A percentile compares a stretch with the other conserved stretches of the same genome.
These are phyloP conservation scores for Kuschelorhynchus macadamiae DNA, from an alignment of 2,888 invertebrate species.

Conservation along the genomic window DNA sequence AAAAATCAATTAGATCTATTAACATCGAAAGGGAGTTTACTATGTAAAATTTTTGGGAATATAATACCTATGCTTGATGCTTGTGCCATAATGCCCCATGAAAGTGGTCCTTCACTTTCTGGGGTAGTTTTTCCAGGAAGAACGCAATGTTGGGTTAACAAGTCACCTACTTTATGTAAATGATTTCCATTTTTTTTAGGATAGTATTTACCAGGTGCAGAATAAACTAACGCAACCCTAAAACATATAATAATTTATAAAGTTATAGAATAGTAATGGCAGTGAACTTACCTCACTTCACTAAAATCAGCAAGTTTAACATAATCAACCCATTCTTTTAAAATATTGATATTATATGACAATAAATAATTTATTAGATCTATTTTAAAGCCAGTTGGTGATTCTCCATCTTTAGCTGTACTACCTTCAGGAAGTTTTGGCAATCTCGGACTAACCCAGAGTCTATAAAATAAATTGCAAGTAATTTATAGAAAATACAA, in stretches of 20 bases:
- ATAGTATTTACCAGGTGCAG: conserved; percentile 86
- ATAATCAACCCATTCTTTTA: conserved; percentile 81
- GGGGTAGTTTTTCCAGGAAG: conserved; percentile 64
- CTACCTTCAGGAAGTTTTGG: conserved; percentile 74
- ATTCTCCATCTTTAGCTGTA: conserved; percentile 78
- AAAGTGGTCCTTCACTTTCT: conserved; percentile 64
- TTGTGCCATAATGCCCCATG: conserved; percentile 80
- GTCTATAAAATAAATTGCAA: conserved; percentile 68
- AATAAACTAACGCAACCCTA: conserved; percentile 89
- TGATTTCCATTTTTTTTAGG: conserved; percentile 64
- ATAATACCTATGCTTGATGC: conserved; percentile 88
- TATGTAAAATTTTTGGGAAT: too few relatives aligned
- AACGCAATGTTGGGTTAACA: conserved; percentile 78
- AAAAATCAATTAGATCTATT: too few relatives aligned
- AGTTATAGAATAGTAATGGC: neutral
- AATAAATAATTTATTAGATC: conserved; percentile 83
- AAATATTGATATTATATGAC: conserved; percentile 78
- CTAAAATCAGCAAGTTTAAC: conserved; percentile 88
- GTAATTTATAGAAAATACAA: neutral
- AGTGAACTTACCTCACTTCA: conserved; percentile 77
- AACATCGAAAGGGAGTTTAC: too few relatives aligned
- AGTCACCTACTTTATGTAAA: conserved; percentile 73
- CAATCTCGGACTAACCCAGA: conserved; percentile 91
- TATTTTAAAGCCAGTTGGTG: conserved; percentile 86
- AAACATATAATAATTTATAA: conserved; percentile 44